A percentile compares a stretch with the other conserved stretches of the same genome.
Evolutionary conservation across 2,113 vertebrate species (phyloP).

Genomic region (Oryzias celebensis): DNA sequence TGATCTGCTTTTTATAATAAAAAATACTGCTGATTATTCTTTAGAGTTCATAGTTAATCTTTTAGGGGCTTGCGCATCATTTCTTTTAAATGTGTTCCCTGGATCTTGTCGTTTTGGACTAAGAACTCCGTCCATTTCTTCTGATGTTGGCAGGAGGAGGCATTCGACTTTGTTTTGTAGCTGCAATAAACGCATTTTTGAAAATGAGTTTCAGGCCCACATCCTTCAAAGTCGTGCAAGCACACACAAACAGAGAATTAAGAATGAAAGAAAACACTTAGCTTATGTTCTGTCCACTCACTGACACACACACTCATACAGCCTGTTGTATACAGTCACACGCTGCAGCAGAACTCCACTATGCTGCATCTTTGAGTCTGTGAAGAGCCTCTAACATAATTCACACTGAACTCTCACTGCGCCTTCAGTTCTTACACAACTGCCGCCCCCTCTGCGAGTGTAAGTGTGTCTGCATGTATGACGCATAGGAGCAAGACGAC

Average conservation of each 20-base stretch:
- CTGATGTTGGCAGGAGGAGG: conserved; percentile 18
- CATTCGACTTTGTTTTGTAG: conserved; percentile 18
- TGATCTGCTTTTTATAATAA: no score
- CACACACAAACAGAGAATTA: conserved; percentile 16
- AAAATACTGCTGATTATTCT: no score
- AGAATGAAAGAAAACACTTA: conserved; percentile 42
- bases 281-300: conserved; percentile 31
- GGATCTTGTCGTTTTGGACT: conserved; percentile 18
- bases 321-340: conserved; percentile 17
- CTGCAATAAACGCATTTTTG: conserved; percentile 42
- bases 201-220: conserved; percentile 43
- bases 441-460: conserved; percentile 57
- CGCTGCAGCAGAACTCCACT: conserved; percentile 51
- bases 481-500: conserved; percentile 69
- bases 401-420: conserved; percentile 64
- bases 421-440: conserved; percentile 73
- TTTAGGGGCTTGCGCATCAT: background rate
- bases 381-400: conserved; percentile 58
- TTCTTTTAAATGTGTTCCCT: conserved; percentile 6
- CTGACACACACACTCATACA: conserved; percentile 28
- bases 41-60: no score
- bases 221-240: conserved; percentile 34
- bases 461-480: conserved; percentile 64
- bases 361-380: conserved; percentile 54
- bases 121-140: conserved; percentile 34